Conservation (phyloP, 2,113 vertebrate species). For the Micronycteris hirsuta region DNA sequence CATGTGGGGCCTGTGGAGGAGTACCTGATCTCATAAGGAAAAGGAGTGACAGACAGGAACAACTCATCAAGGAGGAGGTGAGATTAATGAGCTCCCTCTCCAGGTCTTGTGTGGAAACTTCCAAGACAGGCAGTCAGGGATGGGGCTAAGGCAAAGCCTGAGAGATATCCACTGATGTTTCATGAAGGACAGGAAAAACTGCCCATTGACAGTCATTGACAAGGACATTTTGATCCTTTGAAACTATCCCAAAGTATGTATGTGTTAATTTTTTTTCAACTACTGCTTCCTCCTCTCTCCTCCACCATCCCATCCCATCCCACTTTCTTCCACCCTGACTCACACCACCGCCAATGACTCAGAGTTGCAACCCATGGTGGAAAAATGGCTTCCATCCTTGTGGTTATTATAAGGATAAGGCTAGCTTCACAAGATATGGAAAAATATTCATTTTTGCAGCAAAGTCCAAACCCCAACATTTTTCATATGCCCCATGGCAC, state of each 20-base stretch:
- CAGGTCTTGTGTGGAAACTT: not conserved
- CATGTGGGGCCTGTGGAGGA: not conserved
- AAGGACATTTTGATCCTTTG: not conserved
- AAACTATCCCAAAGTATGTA: not conserved
- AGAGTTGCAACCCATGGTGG: not conserved
- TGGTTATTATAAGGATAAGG: not conserved
- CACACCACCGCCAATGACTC: not conserved
- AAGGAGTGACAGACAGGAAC: not conserved
- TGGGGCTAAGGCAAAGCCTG: not conserved
- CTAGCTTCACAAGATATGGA: not conserved
- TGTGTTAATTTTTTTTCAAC: not conserved
- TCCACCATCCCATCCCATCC: not conserved
- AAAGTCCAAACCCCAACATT: not conserved
- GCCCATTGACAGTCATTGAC: not conserved
- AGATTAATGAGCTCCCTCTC: not conserved
- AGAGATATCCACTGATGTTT: not conserved
- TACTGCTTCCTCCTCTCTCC: not conserved
- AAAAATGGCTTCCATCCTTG: not conserved
- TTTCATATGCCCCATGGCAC: not conserved
- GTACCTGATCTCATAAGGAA: not conserved
- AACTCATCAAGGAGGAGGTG: not conserved
- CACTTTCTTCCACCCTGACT: not conserved
- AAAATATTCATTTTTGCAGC: not conserved
- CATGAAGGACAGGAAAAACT: not conserved
- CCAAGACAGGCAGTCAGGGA: not conserved